These are phyloP conservation scores for Galemys pyrenaicus DNA, from an alignment of 2,113 vertebrate species.

Conservation along the genomic window DNA sequence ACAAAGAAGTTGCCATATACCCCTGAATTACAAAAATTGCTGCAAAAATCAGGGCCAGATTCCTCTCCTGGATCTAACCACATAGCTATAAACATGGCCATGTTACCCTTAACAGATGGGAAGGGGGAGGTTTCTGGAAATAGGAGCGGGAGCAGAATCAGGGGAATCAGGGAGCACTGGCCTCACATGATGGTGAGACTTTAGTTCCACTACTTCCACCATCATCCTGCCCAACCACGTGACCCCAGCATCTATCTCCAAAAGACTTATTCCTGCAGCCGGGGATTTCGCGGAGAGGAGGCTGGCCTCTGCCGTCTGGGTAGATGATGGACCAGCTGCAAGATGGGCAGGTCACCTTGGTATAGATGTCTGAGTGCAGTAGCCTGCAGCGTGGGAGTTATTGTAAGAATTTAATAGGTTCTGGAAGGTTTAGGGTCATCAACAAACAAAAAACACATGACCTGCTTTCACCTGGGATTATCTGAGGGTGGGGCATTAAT, in stretches of 20 bases:
- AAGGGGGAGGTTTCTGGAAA: background rate
- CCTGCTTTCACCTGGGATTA: background rate
- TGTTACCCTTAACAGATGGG: background rate
- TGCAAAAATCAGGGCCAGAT: background rate
- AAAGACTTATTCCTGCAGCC: background rate
- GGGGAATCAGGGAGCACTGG: background rate
- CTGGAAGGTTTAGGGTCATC: background rate
- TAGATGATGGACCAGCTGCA: background rate
- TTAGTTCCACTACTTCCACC: background rate
- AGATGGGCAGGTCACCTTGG: background rate
- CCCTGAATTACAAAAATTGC: background rate
- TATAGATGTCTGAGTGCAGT: background rate
- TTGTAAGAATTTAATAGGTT: background rate
- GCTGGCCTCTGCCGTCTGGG: background rate
- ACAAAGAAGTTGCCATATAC: background rate
- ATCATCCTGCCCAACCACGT: background rate
- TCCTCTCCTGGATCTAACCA: background rate
- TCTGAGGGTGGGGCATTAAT: background rate
- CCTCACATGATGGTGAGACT: background rate
- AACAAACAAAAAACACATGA: background rate
- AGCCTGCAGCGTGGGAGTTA: background rate
- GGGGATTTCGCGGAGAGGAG: background rate
- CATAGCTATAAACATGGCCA: background rate
- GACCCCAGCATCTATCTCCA: background rate
- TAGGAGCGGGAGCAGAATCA: background rate